phyloP scores from a whole-genome alignment of 2,888 invertebrate species.

The Epirrhoe tristata region DNA sequence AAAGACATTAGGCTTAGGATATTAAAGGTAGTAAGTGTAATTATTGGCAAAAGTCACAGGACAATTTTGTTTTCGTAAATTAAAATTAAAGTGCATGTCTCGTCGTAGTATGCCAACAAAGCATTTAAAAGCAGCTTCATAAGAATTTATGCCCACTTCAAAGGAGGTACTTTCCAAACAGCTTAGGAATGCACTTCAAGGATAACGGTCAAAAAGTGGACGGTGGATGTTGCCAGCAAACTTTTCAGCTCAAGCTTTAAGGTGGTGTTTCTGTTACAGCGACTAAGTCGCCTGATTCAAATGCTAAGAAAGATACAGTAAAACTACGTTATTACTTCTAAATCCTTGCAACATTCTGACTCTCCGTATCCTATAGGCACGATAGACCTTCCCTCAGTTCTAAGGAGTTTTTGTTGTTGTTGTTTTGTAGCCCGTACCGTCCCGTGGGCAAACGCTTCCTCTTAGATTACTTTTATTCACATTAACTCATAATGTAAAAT shows the following conservation, averaged over 20 bases:
- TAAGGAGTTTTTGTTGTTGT: too few relatives aligned
- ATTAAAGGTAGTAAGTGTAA: too few relatives aligned
- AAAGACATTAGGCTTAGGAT: too few relatives aligned
- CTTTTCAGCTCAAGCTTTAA: conserved; percentile 22
- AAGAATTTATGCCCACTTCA: conserved; percentile 30
- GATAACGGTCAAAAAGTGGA: conserved; percentile 30
- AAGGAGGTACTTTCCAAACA: conserved; percentile 26
- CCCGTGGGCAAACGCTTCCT: too few relatives aligned
- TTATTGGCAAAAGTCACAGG: too few relatives aligned
- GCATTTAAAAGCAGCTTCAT: conserved; percentile 16
- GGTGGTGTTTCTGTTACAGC: conserved; percentile 5
- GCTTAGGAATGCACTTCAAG: conserved; percentile 33
- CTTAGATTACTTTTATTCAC: too few relatives aligned
- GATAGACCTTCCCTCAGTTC: too few relatives aligned
- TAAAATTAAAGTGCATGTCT: conserved; percentile 8
- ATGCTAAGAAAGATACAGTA: neutral
- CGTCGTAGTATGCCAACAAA: conserved; percentile 16
- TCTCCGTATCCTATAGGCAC: too few relatives aligned
- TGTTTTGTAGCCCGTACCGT: too few relatives aligned
- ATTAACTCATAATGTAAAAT: too few relatives aligned
- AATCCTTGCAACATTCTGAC: too few relatives aligned
- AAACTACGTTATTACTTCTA: neutral
- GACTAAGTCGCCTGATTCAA: neutral
- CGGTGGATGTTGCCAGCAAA: conserved; percentile 30
- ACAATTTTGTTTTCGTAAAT: conserved; percentile 6